phyloP scores from a whole-genome alignment of 2,888 invertebrate genomes.

The Drosophila longiperda region DNA sequence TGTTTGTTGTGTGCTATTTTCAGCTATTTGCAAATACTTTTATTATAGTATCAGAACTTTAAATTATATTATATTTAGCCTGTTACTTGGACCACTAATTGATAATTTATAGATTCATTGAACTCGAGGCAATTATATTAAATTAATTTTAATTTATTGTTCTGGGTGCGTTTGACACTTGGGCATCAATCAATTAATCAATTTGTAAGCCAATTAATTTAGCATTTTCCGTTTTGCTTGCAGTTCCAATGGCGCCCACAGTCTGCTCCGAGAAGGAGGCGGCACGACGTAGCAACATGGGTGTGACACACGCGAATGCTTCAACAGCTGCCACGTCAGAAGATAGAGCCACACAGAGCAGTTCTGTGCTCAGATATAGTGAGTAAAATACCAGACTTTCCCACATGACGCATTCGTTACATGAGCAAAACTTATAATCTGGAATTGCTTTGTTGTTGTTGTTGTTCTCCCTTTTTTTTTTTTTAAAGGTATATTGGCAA shows the following conservation, averaged over 20 bases:
- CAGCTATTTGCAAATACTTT: background rate
- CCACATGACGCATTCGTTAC: conserved; percentile 59
- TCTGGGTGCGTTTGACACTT: conserved; percentile 29
- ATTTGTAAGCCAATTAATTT: conserved; percentile 61
- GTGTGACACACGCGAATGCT: conserved; percentile 33
- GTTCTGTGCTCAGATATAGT: conserved; percentile 48
- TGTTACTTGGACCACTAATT: conserved; percentile 7
- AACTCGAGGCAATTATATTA: conserved; percentile 40
- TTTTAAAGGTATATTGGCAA: background rate
- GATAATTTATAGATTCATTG: conserved; percentile 33
- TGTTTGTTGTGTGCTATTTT: background rate
- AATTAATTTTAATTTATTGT: conserved; percentile 26
- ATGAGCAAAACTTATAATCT: conserved; percentile 13
- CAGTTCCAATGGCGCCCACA: conserved; percentile 82
- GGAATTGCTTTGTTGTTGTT: conserved; percentile 12
- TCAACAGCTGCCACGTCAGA: conserved; percentile 14
- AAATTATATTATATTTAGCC: background rate
- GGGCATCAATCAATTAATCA: conserved; percentile 62
- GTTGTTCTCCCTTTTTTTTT: conserved; percentile 1
- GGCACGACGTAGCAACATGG: conserved; percentile 46
- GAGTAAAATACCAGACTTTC: conserved; percentile 35
- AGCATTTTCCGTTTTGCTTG: conserved; percentile 34
- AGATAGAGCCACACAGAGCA: conserved; percentile 31
- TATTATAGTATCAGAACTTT: background rate
- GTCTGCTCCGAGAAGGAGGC: conserved; percentile 81